Evolutionary conservation across 2,888 invertebrate species (phyloP).

Genomic region (Thyatira batis): DNA sequence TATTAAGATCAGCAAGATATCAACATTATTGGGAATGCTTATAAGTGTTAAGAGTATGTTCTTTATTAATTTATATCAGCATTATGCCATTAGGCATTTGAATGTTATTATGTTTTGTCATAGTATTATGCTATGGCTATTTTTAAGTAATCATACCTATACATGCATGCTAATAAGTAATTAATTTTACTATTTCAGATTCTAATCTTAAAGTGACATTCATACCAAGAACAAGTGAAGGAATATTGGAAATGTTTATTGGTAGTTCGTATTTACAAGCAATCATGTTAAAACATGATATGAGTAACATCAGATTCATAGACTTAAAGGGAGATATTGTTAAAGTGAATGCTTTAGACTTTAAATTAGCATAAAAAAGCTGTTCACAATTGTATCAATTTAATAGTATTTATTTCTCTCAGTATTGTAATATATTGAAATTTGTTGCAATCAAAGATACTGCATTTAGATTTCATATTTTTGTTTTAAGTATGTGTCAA

Average conservation of each 20-base stretch:
- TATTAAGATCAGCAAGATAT: too few relatives aligned
- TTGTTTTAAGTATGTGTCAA: conserved; percentile 18
- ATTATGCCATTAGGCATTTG: too few relatives aligned
- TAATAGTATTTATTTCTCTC: neutral
- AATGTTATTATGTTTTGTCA: too few relatives aligned
- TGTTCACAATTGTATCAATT: neutral
- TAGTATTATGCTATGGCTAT: too few relatives aligned
- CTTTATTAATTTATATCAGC: too few relatives aligned
- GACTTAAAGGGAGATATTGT: conserved; percentile 50
- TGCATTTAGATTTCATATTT: conserved; percentile 7
- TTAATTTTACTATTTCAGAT: conserved; percentile 33
- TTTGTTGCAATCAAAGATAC: neutral
- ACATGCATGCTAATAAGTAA: too few relatives aligned
- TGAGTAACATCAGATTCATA: conserved; percentile 50
- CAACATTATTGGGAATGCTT: too few relatives aligned
- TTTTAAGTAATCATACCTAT: too few relatives aligned
- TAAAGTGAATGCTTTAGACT: conserved; percentile 43
- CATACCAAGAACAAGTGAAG: conserved; percentile 18
- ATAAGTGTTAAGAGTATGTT: too few relatives aligned
- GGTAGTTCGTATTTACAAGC: conserved; percentile 31
- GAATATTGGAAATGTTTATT: conserved; percentile 30
- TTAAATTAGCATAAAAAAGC: conserved; percentile 39
- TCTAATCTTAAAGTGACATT: conserved; percentile 35
- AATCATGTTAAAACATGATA: conserved; percentile 41
- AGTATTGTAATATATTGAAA: neutral